Evolutionary conservation across 2,797 vertebrate genomes (phyloP).

Genomic region (Dipus sagitta): DNA sequence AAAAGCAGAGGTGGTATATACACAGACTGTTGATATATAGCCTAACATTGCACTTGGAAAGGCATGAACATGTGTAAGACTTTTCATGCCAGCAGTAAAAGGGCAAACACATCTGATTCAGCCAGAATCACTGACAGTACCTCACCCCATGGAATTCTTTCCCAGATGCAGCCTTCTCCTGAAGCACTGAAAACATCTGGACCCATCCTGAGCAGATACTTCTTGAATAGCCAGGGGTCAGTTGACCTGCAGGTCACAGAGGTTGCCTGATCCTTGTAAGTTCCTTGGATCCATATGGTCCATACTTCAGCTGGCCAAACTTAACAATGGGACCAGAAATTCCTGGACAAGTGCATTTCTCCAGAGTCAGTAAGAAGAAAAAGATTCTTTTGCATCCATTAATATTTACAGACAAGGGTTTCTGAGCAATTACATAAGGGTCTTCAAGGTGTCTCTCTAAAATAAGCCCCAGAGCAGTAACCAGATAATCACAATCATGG

Average conservation of each 20-base stretch:
- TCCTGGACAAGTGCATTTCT: constrained; percentile 40
- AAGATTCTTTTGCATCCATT: not conserved
- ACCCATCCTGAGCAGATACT: constrained; percentile 67
- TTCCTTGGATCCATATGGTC: constrained; percentile 49
- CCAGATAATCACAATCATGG: not conserved
- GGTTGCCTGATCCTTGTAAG: constrained; percentile 68
- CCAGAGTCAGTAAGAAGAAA: constrained; percentile 10
- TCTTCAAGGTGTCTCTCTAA: constrained; percentile 46
- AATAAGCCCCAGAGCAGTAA: constrained; percentile 48
- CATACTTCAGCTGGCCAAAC: constrained; percentile 55
- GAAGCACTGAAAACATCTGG: constrained; percentile 66
- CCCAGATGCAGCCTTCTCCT: constrained; percentile 73
- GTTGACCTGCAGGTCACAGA: constrained; percentile 50
- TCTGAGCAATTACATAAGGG: not conserved
- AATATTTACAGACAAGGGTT: constrained; percentile 38
- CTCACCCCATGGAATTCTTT: constrained; percentile 61
- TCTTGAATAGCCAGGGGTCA: constrained; percentile 64
- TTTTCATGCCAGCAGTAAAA: constrained; percentile 68
- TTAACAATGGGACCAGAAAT: constrained; percentile 53
- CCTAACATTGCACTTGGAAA: constrained; percentile 69
- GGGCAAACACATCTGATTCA: constrained; percentile 76
- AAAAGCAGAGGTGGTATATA: not conserved
- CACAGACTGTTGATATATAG: not conserved
- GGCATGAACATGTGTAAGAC: constrained; percentile 65
- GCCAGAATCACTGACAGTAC: constrained; percentile 74